Conservation (phyloP, 2,888 invertebrate species). For the Eupeodes luniger region DNA sequence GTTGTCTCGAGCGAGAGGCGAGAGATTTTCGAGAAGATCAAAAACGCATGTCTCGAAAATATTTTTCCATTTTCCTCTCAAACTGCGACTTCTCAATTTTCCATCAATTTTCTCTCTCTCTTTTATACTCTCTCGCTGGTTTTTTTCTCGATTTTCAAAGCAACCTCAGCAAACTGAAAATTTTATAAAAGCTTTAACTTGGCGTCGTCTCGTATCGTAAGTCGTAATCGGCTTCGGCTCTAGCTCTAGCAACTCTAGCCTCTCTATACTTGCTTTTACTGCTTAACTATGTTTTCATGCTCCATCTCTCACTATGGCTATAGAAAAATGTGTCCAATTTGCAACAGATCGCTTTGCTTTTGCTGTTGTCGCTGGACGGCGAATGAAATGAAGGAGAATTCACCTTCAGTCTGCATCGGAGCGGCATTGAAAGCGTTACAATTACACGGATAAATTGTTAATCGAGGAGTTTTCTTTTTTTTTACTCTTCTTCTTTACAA, state of each 20-base stretch:
- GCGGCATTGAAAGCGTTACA: constrained; percentile 72
- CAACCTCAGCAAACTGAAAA: neutral
- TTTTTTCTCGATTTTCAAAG: constrained; percentile 3
- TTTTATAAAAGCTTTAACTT: constrained; percentile 14
- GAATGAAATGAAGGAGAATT: constrained; percentile 64
- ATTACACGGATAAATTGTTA: constrained; percentile 40
- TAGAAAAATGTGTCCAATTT: constrained; percentile 58
- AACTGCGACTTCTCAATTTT: constrained; percentile 20
- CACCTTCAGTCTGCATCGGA: constrained; percentile 76
- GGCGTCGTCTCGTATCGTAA: too few species aligned
- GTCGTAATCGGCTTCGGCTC: neutral
- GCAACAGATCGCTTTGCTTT: constrained; percentile 61
- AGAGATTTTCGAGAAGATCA: neutral
- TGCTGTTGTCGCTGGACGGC: constrained; percentile 50
- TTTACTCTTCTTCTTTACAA: neutral
- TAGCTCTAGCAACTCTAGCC: neutral
- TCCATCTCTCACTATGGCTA: constrained; percentile 16
- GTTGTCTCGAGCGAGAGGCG: too few species aligned
- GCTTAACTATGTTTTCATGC: neutral
- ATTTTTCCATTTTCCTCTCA: constrained; percentile 52
- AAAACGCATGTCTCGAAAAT: constrained; percentile 66
- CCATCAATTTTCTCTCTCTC: constrained; percentile 1
- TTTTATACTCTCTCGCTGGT: constrained; percentile 1
- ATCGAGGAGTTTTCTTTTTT: constrained; percentile 15
- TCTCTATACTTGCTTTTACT: neutral